Evolutionary conservation across 2,113 vertebrate genomes (phyloP).

Genomic region (Daboia siamensis): DNA sequence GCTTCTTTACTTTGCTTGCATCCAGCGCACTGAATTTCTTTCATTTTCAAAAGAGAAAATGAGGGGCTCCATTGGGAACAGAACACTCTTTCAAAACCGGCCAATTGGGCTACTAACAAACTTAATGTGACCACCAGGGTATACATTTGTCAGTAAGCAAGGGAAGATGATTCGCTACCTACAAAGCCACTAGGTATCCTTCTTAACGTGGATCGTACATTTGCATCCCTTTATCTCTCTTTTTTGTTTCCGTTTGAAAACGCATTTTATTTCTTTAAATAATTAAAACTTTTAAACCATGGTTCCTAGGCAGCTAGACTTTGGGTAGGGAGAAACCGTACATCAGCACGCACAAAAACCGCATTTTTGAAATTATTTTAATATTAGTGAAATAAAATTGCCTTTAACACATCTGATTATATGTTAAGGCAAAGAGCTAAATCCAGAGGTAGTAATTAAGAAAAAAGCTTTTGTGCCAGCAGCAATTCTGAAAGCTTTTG

Average conservation of each 20-base stretch:
- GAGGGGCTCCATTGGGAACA: neutral
- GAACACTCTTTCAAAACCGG: neutral
- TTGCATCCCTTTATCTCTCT: neutral
- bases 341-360: slow-evolving; percentile 18
- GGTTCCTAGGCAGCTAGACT: neutral
- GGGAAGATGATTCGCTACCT: neutral
- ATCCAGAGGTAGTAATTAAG: slow-evolving; percentile 32
- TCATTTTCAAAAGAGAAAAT: neutral
- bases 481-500: slow-evolving; percentile 20
- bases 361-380: slow-evolving; percentile 25
- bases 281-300: slow-evolving; percentile 20
- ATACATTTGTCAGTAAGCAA: neutral
- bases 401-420: slow-evolving; percentile 27
- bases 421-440: slow-evolving; percentile 21
- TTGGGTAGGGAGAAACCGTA: neutral
- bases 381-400: slow-evolving; percentile 37
- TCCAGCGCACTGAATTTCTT: neutral
- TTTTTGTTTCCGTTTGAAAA: neutral
- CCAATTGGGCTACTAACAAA: neutral
- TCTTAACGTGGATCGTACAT: neutral
- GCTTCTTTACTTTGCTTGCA: neutral
- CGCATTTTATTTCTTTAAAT: neutral
- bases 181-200: neutral
- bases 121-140: neutral
- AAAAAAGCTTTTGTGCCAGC: slow-evolving; percentile 28